Evolutionary conservation across 64 coral and sea anemone species (phyloP).

Genomic region (Trachythela sp.): DNA sequence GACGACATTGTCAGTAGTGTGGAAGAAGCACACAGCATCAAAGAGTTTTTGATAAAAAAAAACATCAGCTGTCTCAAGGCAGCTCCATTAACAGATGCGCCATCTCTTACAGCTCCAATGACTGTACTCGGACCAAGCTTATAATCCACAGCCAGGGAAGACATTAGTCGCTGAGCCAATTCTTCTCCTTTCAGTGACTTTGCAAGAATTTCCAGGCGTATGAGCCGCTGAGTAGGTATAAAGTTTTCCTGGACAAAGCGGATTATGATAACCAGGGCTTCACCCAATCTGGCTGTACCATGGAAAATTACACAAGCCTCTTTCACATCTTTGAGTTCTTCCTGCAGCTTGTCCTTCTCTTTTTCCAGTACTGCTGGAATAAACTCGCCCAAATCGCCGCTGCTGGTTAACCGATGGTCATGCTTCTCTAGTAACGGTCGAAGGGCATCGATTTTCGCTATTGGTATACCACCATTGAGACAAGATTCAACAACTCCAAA

Average conservation of each 20-base stretch:
- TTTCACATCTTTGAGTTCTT: no score
- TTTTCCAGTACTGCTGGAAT: no score
- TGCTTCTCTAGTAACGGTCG: constrained; percentile 49
- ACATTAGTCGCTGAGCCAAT: not conserved
- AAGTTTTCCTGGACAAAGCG: not conserved
- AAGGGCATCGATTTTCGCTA: constrained; percentile 44
- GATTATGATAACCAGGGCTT: not conserved
- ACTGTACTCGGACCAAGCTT: not conserved
- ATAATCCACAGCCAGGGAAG: not conserved
- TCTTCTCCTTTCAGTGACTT: constrained; percentile 1
- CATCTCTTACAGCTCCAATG: not conserved
- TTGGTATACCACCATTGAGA: constrained; percentile 44
- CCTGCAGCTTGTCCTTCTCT: no score
- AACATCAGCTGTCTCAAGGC: no score
- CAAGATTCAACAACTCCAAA: constrained; percentile 44
- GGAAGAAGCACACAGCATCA: constrained; percentile 3
- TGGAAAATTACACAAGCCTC: not conserved
- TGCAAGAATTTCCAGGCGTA: not conserved
- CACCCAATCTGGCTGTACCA: constrained; percentile 3
- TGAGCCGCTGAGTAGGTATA: not conserved
- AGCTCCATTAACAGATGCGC: constrained; percentile 1
- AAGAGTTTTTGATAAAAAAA: not conserved
- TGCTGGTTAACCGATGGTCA: constrained; percentile 48
- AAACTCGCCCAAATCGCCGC: constrained; percentile 33
- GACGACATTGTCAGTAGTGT: not conserved